Evolutionary conservation across 2,797 vertebrate species (phyloP), one percentile per base, ranked within the genome.

Genomic region (Artibeus lituratus): DNA sequence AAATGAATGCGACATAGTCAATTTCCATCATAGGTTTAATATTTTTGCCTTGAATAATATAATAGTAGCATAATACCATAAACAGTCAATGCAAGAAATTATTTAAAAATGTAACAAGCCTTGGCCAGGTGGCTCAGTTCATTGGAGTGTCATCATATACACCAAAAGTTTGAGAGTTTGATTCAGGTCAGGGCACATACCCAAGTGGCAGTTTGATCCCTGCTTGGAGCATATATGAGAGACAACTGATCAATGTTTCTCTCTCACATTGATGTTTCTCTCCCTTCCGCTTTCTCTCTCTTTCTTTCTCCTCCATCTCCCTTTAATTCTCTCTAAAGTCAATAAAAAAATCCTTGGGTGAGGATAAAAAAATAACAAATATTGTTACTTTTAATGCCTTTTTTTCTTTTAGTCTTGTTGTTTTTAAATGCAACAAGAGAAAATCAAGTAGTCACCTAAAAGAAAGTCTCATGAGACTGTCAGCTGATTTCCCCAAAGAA

Each of bases 41-140:
- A 16, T 65, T 51, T 29, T 94, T 51, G 42, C 26, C 65, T 88
- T 65, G 42, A 88, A 37, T 49, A 85, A 84, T 44, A 26, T 24
- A 77, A 62, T 44, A 69, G 76, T 69, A 70, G 62, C 39, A 10
- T 55, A 65, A 91, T 88, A 67, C 22, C 65, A 70, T 88, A 42
- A 74, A n/a, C 35, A 91, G 19, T 73, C 22, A 93, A 32, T 87
- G 42, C 69, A 55, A 94, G 26, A 92, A 70, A 26, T 85, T 93
- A 80, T 57, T 81, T 62, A 51, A 95, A 94, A 94, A 89, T 86
- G 21, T 86, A 88, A 67, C 24, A 82, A 65, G 59, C 59, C 59
- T 29, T 65, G 29, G 14, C 59, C 29, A 65, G 29, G 59, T 32
- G 29, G 59, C 59, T 65, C 29, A 32, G 26, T 62, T 32, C 5